A percentile compares a stretch with the other conserved stretches of the same genome.
phyloP scores from a whole-genome alignment of 2,797 vertebrate species.

The Heterohyrax brucei region DNA sequence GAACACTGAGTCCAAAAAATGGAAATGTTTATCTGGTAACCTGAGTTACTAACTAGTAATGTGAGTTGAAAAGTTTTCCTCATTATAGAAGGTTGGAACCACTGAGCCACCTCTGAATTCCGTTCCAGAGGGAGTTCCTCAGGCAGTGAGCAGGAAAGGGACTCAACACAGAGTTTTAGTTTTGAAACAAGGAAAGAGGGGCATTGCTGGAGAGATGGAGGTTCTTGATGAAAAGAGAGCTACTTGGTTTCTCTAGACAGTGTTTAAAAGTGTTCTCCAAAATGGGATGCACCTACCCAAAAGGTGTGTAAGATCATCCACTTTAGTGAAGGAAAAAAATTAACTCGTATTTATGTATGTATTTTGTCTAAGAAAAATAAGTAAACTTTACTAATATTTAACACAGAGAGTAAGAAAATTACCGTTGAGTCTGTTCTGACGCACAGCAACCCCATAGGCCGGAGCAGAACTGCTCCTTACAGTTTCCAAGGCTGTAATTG shows the following conservation, averaged over 20 bases:
- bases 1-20: not conserved
- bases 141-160: not conserved
- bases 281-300: not conserved
- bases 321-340: not conserved
- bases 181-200: slow-evolving; percentile 31
- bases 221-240: not conserved
- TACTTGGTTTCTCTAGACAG: not conserved
- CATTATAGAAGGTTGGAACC: slow-evolving; percentile 16
- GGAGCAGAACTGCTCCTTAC: no score
- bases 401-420: slow-evolving; percentile 6
- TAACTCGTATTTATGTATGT: not conserved
- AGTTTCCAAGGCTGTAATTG: no score
- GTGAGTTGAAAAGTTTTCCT: not conserved
- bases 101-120: not conserved
- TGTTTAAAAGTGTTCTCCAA: not conserved
- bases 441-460: no score
- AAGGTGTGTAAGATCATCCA: not conserved
- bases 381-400: not conserved
- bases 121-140: not conserved
- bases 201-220: not conserved
- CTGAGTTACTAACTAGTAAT: not conserved
- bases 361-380: not conserved
- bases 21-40: not conserved
- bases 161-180: not conserved
- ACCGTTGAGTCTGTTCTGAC: no score